phyloP scores from a whole-genome alignment of 2,113 vertebrate genomes.

The Sakesphorus luctuosus region DNA sequence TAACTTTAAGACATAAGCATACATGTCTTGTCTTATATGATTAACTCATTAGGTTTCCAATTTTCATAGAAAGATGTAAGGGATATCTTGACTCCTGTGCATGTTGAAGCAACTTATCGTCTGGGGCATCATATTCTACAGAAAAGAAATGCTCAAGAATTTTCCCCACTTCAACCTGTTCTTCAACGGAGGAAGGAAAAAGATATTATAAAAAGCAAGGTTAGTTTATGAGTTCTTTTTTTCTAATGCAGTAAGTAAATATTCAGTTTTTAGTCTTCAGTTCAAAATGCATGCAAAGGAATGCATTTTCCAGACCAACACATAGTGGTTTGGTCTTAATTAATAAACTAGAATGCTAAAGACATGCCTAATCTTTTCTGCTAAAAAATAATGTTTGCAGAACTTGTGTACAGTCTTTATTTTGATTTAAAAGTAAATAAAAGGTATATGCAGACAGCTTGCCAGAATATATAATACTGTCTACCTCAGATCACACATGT shows the following conservation, averaged over 20 bases:
- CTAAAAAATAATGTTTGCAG: neutral
- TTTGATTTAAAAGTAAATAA: neutral
- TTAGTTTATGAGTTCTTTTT: constrained; percentile 45
- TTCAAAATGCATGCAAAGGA: neutral
- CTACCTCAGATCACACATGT: neutral
- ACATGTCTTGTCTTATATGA: constrained; percentile 50
- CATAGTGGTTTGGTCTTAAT: neutral
- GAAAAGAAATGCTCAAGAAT: constrained; percentile 61
- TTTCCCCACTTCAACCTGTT: constrained; percentile 86
- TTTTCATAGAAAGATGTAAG: constrained; percentile 88
- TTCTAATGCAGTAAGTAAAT: neutral
- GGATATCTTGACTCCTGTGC: constrained; percentile 89
- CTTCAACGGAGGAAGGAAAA: constrained; percentile 83
- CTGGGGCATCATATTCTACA: constrained; percentile 77
- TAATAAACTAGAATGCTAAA: neutral
- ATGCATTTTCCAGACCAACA: neutral
- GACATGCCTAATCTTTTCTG: neutral
- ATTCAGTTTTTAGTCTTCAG: neutral
- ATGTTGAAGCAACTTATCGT: constrained; percentile 84
- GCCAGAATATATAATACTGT: neutral
- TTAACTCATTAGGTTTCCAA: constrained; percentile 66
- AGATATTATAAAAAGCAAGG: constrained; percentile 82
- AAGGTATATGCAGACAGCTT: neutral
- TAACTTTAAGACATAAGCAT: constrained; percentile 51
- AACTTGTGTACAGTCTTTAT: neutral